Conservation (phyloP, 2,797 vertebrate species). For the Agapornis canus region DNA sequence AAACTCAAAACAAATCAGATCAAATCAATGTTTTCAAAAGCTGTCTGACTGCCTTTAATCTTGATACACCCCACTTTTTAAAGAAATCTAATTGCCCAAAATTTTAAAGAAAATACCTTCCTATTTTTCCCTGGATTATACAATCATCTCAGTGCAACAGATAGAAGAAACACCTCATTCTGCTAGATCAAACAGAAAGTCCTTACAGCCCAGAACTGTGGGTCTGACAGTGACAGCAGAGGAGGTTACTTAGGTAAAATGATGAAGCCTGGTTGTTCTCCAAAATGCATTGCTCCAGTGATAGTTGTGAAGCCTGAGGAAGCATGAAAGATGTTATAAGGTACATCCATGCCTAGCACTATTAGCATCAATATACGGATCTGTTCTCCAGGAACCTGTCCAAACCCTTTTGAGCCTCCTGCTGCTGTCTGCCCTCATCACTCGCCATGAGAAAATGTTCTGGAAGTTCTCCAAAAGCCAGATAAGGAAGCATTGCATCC, state of each 20-base stretch:
- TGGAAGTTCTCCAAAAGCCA: not conserved
- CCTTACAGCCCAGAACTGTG: not conserved
- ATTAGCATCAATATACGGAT: not conserved
- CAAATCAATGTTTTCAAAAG: not conserved
- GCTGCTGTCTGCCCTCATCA: not conserved
- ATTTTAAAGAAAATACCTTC: not conserved
- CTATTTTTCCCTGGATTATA: not conserved
- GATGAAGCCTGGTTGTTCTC: not conserved
- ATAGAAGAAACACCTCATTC: not conserved
- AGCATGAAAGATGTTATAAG: not conserved
- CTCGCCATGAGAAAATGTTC: not conserved
- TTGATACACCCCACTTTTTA: not conserved
- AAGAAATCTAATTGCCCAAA: not conserved
- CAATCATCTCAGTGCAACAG: not conserved
- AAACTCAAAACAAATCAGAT: not conserved
- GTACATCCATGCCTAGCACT: not conserved
- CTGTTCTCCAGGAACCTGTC: not conserved
- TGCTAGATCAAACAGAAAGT: not conserved
- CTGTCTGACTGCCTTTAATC: not conserved
- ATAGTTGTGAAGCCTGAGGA: not conserved
- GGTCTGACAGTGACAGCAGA: not conserved
- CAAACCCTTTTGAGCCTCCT: not conserved
- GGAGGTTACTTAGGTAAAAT: not conserved
- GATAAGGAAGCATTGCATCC: not conserved
- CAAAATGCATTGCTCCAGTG: not conserved